Percentiles rank a stretch among this genome's conserved stretches.
phyloP scores from a whole-genome alignment of 2,888 invertebrate genomes.

The Schizotus pectinicornis region DNA sequence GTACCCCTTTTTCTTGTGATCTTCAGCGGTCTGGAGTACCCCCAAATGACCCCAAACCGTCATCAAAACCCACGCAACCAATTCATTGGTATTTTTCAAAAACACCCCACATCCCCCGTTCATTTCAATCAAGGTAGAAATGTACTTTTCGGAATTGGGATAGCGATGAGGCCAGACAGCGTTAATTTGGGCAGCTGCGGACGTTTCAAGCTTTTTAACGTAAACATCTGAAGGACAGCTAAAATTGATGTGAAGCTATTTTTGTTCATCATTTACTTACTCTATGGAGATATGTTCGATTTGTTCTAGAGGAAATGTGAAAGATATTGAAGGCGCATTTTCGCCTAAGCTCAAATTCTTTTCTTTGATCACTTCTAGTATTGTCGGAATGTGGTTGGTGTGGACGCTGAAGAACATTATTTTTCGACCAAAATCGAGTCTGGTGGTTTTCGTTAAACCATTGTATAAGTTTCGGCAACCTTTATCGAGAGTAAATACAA shows the following conservation, averaged over 20 bases:
- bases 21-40: constrained; percentile 51
- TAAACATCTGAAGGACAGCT: constrained; percentile 49
- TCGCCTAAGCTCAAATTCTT: neutral
- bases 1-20: constrained; percentile 53
- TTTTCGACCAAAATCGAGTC: neutral
- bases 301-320: constrained; percentile 1
- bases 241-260: no score
- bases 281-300: neutral
- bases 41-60: constrained; percentile 51
- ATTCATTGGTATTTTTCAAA: constrained; percentile 46
- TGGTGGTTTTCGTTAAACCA: neutral
- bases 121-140: constrained; percentile 46
- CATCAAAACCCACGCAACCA: constrained; percentile 55
- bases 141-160: constrained; percentile 44
- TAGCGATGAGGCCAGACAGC: constrained; percentile 50
- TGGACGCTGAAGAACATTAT: neutral
- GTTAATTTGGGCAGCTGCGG: constrained; percentile 42
- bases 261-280: neutral
- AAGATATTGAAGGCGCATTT: neutral
- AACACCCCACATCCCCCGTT: constrained; percentile 54
- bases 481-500: constrained; percentile 19
- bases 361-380: neutral
- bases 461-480: neutral
- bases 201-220: constrained; percentile 42
- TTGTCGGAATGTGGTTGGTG: no score